Percentiles rank a stretch among this genome's conserved stretches.
phyloP scores from a whole-genome alignment of 2,113 vertebrate genomes.

The Oreotrochilus melanogaster region DNA sequence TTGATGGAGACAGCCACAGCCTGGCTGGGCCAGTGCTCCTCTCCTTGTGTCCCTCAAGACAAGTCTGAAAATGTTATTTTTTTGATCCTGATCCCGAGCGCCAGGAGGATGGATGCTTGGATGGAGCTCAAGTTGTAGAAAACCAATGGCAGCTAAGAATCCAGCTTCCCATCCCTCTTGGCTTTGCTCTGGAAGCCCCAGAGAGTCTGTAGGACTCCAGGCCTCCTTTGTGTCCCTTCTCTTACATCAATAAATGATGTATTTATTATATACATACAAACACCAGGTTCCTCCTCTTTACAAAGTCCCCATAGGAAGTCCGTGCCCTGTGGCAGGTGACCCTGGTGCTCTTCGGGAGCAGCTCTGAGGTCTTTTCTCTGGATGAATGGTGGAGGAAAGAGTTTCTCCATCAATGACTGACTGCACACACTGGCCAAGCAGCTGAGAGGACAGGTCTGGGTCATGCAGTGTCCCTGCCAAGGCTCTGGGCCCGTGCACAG shows the following conservation, averaged over 20 bases:
- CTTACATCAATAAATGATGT: too few relatives aligned
- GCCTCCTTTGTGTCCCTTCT: neutral
- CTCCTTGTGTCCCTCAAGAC: neutral
- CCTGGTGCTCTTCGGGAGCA: rapidly evolving
- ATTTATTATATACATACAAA: neutral
- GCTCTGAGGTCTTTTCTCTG: neutral
- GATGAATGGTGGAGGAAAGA: neutral
- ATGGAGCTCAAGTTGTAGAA: neutral
- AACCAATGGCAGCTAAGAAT: neutral
- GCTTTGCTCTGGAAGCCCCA: neutral
- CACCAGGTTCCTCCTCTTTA: neutral
- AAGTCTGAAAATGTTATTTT: neutral
- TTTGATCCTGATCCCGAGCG: neutral
- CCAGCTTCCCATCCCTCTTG: rapidly evolving
- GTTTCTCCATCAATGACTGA: neutral
- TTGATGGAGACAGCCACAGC: neutral
- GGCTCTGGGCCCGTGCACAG: neutral
- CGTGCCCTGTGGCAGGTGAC: neutral
- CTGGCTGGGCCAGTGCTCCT: too few relatives aligned
- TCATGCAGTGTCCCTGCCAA: neutral
- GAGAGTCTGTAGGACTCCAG: rapidly evolving
- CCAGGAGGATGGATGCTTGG: rapidly evolving
- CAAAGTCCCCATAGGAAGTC: neutral
- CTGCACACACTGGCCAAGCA: rapidly evolving
- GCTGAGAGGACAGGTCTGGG: neutral